Evolutionary conservation across 2,113 vertebrate species (phyloP), one percentile per base, ranked within the genome.

Genomic region (Furnarius figulus): DNA sequence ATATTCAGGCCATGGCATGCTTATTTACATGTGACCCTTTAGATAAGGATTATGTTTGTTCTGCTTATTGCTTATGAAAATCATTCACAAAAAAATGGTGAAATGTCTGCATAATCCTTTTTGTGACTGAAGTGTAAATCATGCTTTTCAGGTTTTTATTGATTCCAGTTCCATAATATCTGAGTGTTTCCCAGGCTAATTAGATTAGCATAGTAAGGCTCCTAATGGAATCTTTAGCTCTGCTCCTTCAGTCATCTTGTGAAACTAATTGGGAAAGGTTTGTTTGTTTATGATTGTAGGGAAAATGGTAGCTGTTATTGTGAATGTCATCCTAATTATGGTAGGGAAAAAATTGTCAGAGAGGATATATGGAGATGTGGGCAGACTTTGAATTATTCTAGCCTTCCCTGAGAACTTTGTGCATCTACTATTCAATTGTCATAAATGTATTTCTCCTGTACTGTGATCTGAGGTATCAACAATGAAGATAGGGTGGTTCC

Each of bases 291-390:
- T 81, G 31, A 74, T 92, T 80, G 24, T 75, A 56, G 44, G 53
- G 35, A 89, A 93, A 89, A 89, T 88, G 70, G 58, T 85, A 87
- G 49, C 46, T 95, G 72, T n/a, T 91, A 79, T 75, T 97, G 63
- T 95, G 88, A 95, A 94, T 97, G 95, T 87, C 85, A 94, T 94
- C 92, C 58, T 90, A 95, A 97, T 96, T 95, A 95, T 44, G 19
- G 62, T 90, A 63, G 50, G 58, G 50, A 97, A 95, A 78, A 37
- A 49, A 82, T 91, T 93, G 71, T 91, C 87, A 91, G 67, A 76
- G 40, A 87, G 74, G 59, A 53, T 85, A 37, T 62, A 83, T 63
- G 42, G 68, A 92, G 55, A 80, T 40, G 66, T 42, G 24, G 75
- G 35, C 17, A 92, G 88, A 79, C 30, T 91, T 79, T 44, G 44